Conservation (phyloP, 2,888 invertebrate species). For the Lepidochrysops patricia region DNA sequence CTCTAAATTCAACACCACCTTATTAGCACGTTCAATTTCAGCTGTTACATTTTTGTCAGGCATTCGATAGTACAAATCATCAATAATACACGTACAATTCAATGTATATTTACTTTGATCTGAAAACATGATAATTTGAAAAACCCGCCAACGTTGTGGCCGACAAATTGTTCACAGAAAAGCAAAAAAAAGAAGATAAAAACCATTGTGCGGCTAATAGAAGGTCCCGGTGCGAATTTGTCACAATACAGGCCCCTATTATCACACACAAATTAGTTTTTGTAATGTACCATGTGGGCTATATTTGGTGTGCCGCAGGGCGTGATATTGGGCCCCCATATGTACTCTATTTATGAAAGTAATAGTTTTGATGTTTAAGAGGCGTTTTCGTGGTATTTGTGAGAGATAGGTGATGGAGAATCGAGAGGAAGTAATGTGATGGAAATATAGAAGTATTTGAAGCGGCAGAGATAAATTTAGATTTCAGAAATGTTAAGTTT, state of each 20-base stretch:
- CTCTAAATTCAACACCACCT: too few relatives aligned
- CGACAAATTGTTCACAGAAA: slow-evolving; percentile 32
- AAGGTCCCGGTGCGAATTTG: slow-evolving; percentile 59
- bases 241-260: slow-evolving; percentile 54
- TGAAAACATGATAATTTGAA: slow-evolving; percentile 3
- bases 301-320: slow-evolving; percentile 2
- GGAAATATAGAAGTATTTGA: neutral
- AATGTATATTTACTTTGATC: neutral
- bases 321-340: slow-evolving; percentile 10
- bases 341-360: slow-evolving; percentile 1
- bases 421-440: neutral
- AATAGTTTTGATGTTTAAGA: neutral
- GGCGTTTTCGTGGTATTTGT: slow-evolving; percentile 16
- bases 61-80: neutral
- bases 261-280: slow-evolving; percentile 66
- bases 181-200: slow-evolving; percentile 29
- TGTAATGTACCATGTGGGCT: slow-evolving; percentile 39
- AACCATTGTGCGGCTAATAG: slow-evolving; percentile 57
- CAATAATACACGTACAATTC: neutral
- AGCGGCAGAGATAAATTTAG: neutral
- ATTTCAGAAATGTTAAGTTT: neutral
- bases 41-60: neutral
- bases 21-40: too few relatives aligned
- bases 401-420: neutral
- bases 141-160: slow-evolving; percentile 21